phyloP scores from a whole-genome alignment of 2,113 vertebrate species.

The Terrapene triunguis region DNA sequence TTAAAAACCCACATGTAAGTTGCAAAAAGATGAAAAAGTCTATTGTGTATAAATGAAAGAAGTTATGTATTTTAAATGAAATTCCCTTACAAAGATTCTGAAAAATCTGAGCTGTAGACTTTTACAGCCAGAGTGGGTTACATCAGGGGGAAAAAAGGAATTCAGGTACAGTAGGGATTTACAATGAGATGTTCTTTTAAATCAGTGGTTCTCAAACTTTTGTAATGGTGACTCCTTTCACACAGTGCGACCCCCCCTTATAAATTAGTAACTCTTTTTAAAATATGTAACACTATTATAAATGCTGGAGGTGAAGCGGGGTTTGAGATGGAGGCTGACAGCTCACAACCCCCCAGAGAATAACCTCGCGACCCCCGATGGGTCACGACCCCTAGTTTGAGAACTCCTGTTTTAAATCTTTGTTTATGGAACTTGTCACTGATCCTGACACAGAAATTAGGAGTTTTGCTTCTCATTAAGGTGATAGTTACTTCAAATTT shows the following conservation, averaged over 20 bases:
- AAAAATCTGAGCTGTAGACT: neutral
- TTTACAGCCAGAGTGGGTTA: neutral
- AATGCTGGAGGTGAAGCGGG: too few species aligned
- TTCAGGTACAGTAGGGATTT: neutral
- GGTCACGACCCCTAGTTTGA: too few species aligned
- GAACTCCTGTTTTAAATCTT: neutral
- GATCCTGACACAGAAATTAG: rapidly evolving
- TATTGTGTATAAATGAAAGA: neutral
- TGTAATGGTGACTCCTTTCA: too few species aligned
- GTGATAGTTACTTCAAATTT: neutral
- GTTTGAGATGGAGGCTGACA: too few species aligned
- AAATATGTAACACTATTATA: too few species aligned
- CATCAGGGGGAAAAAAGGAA: neutral
- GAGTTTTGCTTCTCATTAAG: neutral
- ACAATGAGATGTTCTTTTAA: neutral
- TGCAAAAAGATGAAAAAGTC: neutral
- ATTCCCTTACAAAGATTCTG: neutral
- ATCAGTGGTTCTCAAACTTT: neutral
- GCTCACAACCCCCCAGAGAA: too few species aligned
- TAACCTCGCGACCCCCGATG: too few species aligned
- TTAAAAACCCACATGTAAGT: rapidly evolving
- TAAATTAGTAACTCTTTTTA: too few species aligned
- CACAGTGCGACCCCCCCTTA: too few species aligned
- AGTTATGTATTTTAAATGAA: neutral
- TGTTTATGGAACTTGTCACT: neutral